Conservation (phyloP, 2,888 invertebrate genomes). For the Polymixis lichenea region DNA sequence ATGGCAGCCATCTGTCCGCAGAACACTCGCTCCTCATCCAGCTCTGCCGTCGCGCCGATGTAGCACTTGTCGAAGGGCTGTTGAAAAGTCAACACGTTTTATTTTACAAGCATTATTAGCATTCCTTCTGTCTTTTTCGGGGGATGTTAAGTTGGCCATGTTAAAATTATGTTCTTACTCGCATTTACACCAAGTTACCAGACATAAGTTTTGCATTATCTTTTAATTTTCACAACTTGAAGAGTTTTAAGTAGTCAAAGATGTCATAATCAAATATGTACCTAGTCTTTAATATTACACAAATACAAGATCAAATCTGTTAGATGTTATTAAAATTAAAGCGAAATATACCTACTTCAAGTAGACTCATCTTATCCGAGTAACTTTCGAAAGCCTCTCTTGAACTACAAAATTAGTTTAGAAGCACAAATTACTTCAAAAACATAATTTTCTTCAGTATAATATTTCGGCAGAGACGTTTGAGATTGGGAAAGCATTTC, state of each 20-base stretch:
- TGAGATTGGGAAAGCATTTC: slow-evolving; percentile 41
- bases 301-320: slow-evolving; percentile 21
- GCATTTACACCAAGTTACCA: neutral
- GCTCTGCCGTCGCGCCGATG: slow-evolving; percentile 99
- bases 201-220: neutral
- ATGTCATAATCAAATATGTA: neutral
- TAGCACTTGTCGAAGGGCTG: slow-evolving; percentile 99
- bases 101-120: neutral
- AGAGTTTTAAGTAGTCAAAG: neutral
- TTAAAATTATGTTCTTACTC: neutral
- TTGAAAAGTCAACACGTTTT: slow-evolving; percentile 59
- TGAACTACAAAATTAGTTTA: slow-evolving; percentile 53
- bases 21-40: slow-evolving; percentile 99
- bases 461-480: slow-evolving; percentile 36
- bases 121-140: neutral
- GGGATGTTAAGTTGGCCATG: neutral
- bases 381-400: slow-evolving; percentile 44
- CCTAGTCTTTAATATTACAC: slow-evolving; percentile 27
- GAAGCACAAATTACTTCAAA: slow-evolving; percentile 50
- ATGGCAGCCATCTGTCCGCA: slow-evolving; percentile 99
- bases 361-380: slow-evolving; percentile 41
- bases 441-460: slow-evolving; percentile 40
- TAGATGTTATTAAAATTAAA: slow-evolving; percentile 42
- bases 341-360: slow-evolving; percentile 37
- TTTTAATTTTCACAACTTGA: neutral